Percentiles rank a stretch among this genome's conserved stretches.
Conservation (phyloP, 2,888 invertebrate genomes). For the Spatulosminthurus flaviceps region DNA sequence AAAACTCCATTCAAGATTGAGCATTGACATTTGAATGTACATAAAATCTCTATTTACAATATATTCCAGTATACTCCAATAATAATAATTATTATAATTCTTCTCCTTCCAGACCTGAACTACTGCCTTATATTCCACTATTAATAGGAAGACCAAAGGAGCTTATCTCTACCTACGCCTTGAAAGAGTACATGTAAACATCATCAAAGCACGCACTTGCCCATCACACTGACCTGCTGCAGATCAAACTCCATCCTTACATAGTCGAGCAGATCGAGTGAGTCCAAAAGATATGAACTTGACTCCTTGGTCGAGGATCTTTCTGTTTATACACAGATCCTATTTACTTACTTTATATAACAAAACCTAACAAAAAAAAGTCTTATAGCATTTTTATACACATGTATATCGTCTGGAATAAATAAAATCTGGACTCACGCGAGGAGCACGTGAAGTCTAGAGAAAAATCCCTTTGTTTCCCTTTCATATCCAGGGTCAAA, state of each 20-base stretch:
- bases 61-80: no score
- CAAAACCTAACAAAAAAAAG: not conserved
- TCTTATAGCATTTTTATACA: no score
- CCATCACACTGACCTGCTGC: not conserved
- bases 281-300: not conserved
- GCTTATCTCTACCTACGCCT: no score
- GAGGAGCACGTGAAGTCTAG: conserved; percentile 13
- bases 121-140: no score
- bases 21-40: not conserved
- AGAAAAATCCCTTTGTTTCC: conserved; percentile 1
- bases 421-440: conserved; percentile 1
- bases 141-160: no score
- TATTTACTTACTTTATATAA: no score
- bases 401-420: not conserved
- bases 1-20: not conserved
- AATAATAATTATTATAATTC: no score
- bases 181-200: not conserved
- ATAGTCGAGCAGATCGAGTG: no score
- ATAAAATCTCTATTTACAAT: not conserved
- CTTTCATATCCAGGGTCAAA: conserved; percentile 2
- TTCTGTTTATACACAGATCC: not conserved
- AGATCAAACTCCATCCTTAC: not conserved
- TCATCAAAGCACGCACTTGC: conserved; percentile 6
- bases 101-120: no score
- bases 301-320: not conserved